Evolutionary conservation across 2,797 vertebrate species (phyloP), one percentile per base, ranked within the genome.

Genomic region (Denticeps clupeoides): DNA sequence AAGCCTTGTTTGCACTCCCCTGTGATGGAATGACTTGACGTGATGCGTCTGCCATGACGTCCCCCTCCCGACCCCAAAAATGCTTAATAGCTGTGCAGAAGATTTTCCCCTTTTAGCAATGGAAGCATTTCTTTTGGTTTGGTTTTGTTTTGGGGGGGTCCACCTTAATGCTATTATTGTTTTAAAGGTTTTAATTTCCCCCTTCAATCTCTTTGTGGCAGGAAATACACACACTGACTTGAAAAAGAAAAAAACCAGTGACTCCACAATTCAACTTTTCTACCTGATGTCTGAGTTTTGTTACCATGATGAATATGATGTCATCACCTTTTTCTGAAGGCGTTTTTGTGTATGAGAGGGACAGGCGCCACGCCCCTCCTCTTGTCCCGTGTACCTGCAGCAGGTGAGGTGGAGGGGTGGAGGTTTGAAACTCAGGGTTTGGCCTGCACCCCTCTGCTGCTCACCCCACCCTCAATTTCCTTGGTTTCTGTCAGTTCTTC

Each of bases 181-280:
- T 74, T 75, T 76, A 71, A 76, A 54, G 71, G 71, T 61, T 81
- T 61, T 22, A 28, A 22, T 35, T 47, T 24, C 35, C 10, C 19
- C n/a, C 2, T 27, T 33, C 42, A 8, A n/a, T 47, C 57, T 47
- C 27, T 53, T 41, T 41, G 78, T 80, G 75, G 70, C 81, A 81
- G 77, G 70, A 81, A 77, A 60, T 65, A 15, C 5, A 48, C 49
- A 79, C 67, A 63, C 73, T 75, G 70, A 81, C 80, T 79, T 77
- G 76, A 79, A 79, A 77, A 22, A 41, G 9, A 8, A 32, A 23
- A 49, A 47, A 48, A 44, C 15, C 31, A 79, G 70, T 73, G 74
- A 61, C 78, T 82, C 79, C 81, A 77, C 77, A 83, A 80, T 76
- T 82, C 71, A 81, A 79, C 80, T 85, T 84, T 85, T 84, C 80